A percentile compares a stretch with the other conserved stretches of the same genome.
phyloP scores from a whole-genome alignment of 2,113 vertebrate genomes.

The Scortum barcoo region DNA sequence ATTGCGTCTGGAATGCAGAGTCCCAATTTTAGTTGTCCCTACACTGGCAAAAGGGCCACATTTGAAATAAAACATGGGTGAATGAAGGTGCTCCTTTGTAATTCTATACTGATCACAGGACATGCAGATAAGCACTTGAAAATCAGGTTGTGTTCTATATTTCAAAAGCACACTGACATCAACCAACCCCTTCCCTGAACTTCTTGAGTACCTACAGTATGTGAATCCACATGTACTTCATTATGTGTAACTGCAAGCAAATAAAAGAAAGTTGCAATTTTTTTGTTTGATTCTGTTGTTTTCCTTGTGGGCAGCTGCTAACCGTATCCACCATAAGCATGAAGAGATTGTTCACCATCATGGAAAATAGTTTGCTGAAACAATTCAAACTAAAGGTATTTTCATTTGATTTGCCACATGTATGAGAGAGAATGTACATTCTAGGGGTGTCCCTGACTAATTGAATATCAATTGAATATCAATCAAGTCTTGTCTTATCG shows the following conservation, averaged over 20 bases:
- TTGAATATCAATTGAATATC: too few species aligned
- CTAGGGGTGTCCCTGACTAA: too few species aligned
- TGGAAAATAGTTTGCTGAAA: background rate
- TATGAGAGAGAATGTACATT: too few species aligned
- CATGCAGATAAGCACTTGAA: constrained; percentile 8
- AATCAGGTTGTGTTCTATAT: constrained; percentile 60
- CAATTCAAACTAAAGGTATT: background rate
- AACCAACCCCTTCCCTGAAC: constrained; percentile 50
- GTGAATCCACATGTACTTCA: constrained; percentile 60
- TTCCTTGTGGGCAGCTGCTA: background rate
- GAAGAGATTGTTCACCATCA: background rate
- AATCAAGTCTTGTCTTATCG: too few species aligned
- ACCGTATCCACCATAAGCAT: background rate
- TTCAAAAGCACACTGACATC: constrained; percentile 75
- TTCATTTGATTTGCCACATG: background rate
- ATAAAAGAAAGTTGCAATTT: constrained; percentile 68
- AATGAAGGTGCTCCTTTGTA: constrained; percentile 26
- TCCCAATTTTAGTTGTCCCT: background rate
- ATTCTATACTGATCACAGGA: constrained; percentile 15
- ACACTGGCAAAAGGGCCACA: constrained; percentile 32
- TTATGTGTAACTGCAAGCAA: constrained; percentile 68
- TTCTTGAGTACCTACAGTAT: constrained; percentile 61
- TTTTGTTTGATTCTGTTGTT: background rate
- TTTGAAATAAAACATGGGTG: constrained; percentile 16
- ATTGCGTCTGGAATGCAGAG: background rate